Base-by-base conservation (phyloP, 2,113 vertebrate species). In the Patagioenas fasciata region DNA sequence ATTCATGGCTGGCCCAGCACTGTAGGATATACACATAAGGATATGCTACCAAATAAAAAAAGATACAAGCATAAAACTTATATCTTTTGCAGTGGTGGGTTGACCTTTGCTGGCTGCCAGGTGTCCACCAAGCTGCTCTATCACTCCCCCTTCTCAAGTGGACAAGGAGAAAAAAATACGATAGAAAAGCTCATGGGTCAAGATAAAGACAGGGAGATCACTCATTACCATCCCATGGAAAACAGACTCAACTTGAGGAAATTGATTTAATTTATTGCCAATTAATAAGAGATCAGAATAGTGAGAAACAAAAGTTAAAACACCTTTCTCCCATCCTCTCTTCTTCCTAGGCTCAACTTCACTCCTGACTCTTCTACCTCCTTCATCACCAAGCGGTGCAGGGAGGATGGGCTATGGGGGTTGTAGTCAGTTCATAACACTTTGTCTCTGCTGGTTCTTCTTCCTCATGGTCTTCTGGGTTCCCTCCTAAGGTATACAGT, bases 361-460 rank as follows among this genome's bases (percentile, higher is more conserved):
- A 6, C 15, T 82, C 44, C 69, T 31, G 29, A 53, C 7, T n/a
- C 11, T 61, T 67, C 34, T 57, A 42, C 14, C 3, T 47, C 18
- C 13, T 69, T 15, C 19, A 18, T 10, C 6, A 1, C 1, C 1
- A 72, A 48, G 32, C 18, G 26, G 23, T 2, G 6, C 23, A 50
- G 24, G 6, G 5, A 69, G 32, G n/a, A 62, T 11, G 23, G 25
- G 9, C 13, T 77, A 58, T 12, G 7, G 13, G 25, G 15, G 20
- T 32, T 70, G n/a, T 13, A 1, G 5, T n/a, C 28, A 79, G 20
- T 10, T 71, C 16, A 28, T 36, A 16, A 51, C 7, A 10, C 1
- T 0, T 51, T 65, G 29, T 44, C 29, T 74, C 61, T 75, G 72
- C 47, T 0, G 0, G 3, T 85, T 10, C 56, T 70, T 79, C 50